A percentile compares a stretch with the other conserved stretches of the same genome.
Conservation (phyloP, 35 echinoderm and acorn worm species). For the Hemicentrotus pulcherrimus region DNA sequence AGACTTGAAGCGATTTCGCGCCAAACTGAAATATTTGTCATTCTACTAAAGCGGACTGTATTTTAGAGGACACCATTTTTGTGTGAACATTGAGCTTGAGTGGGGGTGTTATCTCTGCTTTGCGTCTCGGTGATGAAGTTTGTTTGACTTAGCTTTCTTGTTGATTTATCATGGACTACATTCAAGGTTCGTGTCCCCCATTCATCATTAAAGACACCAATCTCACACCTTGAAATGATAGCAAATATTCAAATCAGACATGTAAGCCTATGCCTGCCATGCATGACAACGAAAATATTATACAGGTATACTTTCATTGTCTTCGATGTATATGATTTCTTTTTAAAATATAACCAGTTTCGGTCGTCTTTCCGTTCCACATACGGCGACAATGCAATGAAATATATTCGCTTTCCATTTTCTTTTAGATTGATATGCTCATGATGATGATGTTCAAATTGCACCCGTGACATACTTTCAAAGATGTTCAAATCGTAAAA, state of each 20-base stretch:
- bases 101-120: neutral
- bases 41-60: neutral
- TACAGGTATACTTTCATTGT: neutral
- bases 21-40: too few relatives aligned
- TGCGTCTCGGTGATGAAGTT: neutral
- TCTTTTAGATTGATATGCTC: too few relatives aligned
- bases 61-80: neutral
- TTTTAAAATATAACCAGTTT: neutral
- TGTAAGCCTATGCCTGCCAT: neutral
- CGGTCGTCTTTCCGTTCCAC: neutral
- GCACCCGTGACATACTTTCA: too few relatives aligned
- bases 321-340: neutral
- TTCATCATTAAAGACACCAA: conserved; percentile 32
- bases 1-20: too few relatives aligned
- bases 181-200: conserved; percentile 43
- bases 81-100: neutral
- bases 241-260: neutral
- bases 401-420: too few relatives aligned
- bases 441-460: too few relatives aligned
- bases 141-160: conserved; percentile 27
- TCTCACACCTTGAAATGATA: neutral
- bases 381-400: too few relatives aligned
- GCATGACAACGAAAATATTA: neutral
- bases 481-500: too few relatives aligned
- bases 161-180: conserved; percentile 9